Evolutionary conservation across 2,888 invertebrate species (phyloP), one percentile per base, ranked within the genome.

Genomic region (Cataglyphis albicans): DNA sequence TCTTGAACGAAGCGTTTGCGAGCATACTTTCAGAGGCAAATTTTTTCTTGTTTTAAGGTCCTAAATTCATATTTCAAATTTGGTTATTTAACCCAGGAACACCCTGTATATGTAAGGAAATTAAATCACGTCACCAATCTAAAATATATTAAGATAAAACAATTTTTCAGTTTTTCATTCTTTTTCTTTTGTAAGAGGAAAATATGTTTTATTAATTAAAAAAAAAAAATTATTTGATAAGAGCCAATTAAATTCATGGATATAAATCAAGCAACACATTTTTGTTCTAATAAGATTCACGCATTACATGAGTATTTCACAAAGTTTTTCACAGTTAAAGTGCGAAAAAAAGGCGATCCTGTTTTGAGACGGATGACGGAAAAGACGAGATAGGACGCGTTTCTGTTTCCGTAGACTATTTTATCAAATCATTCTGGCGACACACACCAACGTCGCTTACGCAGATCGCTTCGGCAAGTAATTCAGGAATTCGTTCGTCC

Each of bases 391-490:
- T 81, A 61, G 38, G 64, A 59, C 84, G 76, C 85, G 81, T 88
- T 52, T 52, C 87, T 88, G 84, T 87, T 83, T 18, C 48, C 7
- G 81, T 81, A 81, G 85, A 80, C 83, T 70, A 76, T 64, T 87
- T 88, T 88, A 88, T 88, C 87, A 76, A 88, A 88, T 88, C 84
- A 87, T 88, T 85, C 81, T 81, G 68, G 70, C 85, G 85, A 84
- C 87, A 89, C 18, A 18, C n/a, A n/a, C 48, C n/a, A 83, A 86
- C 82, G 75, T 86, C 7, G 7, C 48, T 7, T 82, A 86, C 82
- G 75, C 84, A 84, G 87, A 25, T 87, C 80, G 84, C 63, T 63
- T 59, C 59, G 67, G 76, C 70, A 83, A 88, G 82, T 88, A 88
- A 88, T 84, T 88, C 81, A 65, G 78, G 73, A 83, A 25, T 35